Evolutionary conservation across 92 coral and sea anemone species (phyloP).

Genomic region (Palythoa grandis): DNA sequence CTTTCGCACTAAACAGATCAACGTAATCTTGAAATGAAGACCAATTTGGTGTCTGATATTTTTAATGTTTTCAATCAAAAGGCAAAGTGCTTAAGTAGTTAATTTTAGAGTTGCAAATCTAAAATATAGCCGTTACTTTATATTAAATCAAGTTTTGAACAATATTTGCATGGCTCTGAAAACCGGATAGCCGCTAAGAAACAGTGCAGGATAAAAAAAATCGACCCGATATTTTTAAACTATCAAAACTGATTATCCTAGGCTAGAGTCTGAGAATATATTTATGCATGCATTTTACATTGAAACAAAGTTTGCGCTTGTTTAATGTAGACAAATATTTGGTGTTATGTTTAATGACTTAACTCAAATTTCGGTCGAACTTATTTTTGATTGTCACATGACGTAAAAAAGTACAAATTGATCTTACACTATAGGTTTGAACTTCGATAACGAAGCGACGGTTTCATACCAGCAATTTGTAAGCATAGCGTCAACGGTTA

Average conservation of each 20-base stretch:
- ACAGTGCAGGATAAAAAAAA: not conserved
- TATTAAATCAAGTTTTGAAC: not conserved
- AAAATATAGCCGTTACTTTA: not conserved
- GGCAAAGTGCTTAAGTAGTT: no score
- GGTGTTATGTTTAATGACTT: not conserved
- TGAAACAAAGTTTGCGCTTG: not conserved
- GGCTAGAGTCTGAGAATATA: not conserved
- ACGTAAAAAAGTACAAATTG: not conserved
- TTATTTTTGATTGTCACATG: not conserved
- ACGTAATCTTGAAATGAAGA: not conserved
- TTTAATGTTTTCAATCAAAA: not conserved
- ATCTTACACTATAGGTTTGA: conserved; percentile 34
- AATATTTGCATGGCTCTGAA: not conserved
- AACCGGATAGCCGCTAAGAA: not conserved
- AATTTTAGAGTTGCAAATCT: not conserved
- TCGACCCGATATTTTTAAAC: not conserved
- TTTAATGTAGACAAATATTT: not conserved
- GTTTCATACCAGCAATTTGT: conserved; percentile 64
- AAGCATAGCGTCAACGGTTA: conserved; percentile 47
- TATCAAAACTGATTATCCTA: no score
- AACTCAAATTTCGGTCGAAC: not conserved
- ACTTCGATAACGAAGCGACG: conserved; percentile 34
- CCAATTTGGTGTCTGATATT: not conserved
- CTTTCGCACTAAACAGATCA: not conserved
- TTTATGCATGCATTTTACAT: not conserved